These are phyloP conservation scores for Pygoscelis antarcticus DNA, from an alignment of 2,113 vertebrate species.

Conservation along the genomic window DNA sequence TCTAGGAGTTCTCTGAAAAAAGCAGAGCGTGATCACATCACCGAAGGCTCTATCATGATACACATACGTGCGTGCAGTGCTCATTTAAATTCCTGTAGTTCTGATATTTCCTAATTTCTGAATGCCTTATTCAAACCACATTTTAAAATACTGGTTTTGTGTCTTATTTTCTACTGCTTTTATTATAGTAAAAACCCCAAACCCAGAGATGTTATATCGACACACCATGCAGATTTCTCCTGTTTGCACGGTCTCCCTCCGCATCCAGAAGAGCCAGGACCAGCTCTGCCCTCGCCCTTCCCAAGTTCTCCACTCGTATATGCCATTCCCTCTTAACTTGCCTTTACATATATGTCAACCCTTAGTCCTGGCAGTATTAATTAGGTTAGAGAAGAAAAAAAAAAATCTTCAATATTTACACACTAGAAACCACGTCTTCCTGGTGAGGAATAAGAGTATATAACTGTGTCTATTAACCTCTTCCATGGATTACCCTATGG, in stretches of 20 bases:
- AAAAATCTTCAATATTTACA: too few relatives aligned
- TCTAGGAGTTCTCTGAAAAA: background rate
- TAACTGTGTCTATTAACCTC: background rate
- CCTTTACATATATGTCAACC: background rate
- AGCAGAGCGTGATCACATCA: background rate
- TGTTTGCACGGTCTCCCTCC: background rate
- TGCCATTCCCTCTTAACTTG: background rate
- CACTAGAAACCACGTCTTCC: background rate
- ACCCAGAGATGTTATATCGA: background rate
- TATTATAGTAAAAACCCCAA: background rate
- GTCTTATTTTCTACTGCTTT: background rate
- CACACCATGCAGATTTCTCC: background rate
- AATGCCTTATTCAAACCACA: background rate
- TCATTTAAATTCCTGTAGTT: background rate
- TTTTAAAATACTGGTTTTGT: background rate
- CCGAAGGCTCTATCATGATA: background rate
- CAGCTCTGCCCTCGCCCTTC: rapidly evolving
- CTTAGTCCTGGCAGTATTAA: too few relatives aligned
- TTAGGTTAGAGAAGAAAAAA: background rate
- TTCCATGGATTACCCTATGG: background rate
- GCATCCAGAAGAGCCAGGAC: background rate
- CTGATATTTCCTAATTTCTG: background rate
- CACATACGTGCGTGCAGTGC: rapidly evolving
- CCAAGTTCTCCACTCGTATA: rapidly evolving
- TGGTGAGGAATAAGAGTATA: background rate